Percentiles rank a stretch among this genome's conserved stretches.
Conservation (phyloP, 2,113 vertebrate species). For the Bostrychus sinensis region DNA sequence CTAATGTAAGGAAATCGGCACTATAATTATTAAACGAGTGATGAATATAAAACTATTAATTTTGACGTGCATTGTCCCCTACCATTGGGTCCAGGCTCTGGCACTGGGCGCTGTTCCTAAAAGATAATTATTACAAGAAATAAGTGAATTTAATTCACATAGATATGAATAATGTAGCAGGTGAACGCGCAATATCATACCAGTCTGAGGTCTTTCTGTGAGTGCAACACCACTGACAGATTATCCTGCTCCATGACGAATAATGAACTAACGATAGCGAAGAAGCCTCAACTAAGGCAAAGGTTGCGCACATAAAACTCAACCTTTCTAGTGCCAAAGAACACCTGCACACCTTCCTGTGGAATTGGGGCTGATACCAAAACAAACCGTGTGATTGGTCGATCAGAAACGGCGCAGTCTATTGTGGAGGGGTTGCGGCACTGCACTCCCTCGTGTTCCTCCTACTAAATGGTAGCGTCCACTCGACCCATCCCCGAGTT, state of each 20-base stretch:
- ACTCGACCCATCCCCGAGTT: background rate
- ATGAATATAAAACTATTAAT: background rate
- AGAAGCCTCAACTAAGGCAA: too few species aligned
- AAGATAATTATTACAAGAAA: background rate
- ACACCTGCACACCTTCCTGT: constrained; percentile 3
- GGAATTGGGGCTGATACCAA: constrained; percentile 23
- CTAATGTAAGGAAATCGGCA: too few species aligned
- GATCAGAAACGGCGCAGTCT: background rate
- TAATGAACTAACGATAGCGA: too few species aligned
- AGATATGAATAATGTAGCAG: rapidly evolving
- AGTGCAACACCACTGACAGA: constrained; percentile 75
- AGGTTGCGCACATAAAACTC: background rate
- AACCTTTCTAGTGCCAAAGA: background rate
- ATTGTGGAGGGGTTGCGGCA: constrained; percentile 15
- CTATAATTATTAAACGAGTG: background rate
- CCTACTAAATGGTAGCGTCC: background rate
- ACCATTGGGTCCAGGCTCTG: constrained; percentile 80
- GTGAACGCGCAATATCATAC: constrained; percentile 48
- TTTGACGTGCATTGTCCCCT: background rate
- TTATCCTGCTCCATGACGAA: constrained; percentile 76
- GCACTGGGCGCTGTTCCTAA: constrained; percentile 77
- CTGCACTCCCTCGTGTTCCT: too few species aligned
- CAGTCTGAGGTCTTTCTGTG: constrained; percentile 76
- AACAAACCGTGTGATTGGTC: constrained; percentile 66
- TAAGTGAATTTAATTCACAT: background rate